These are phyloP conservation scores for Eudyptes chrysolophus DNA, from an alignment of 2,113 vertebrate species.

Conservation along the genomic window DNA sequence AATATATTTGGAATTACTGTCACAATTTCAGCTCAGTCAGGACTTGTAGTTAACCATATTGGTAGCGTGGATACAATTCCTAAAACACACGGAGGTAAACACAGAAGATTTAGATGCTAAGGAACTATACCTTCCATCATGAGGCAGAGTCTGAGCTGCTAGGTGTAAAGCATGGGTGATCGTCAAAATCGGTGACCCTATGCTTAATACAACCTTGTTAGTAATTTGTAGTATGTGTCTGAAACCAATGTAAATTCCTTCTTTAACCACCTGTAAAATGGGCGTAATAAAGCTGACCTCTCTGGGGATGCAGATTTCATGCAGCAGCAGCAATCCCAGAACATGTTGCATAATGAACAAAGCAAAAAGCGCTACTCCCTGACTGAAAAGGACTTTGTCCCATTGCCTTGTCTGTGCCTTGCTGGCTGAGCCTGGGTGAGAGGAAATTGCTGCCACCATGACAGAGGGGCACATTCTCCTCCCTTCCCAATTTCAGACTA, in stretches of 20 bases:
- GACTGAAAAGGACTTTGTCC: background rate
- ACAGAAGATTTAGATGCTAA: background rate
- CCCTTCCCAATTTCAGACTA: background rate
- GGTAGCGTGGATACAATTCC: background rate
- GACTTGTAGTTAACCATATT: background rate
- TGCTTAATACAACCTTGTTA: background rate
- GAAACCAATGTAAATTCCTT: background rate
- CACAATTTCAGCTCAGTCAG: background rate
- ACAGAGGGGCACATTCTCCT: background rate
- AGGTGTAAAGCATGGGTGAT: background rate
- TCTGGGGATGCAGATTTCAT: background rate
- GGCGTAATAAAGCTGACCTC: background rate
- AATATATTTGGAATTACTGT: background rate
- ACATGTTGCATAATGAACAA: background rate
- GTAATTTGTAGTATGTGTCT: fast-evolving
- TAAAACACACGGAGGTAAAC: background rate
- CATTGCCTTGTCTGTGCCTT: background rate
- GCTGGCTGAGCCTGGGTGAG: background rate
- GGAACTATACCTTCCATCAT: background rate
- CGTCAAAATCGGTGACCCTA: background rate
- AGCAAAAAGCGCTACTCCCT: background rate
- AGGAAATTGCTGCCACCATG: background rate
- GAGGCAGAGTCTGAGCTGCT: background rate
- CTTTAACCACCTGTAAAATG: background rate
- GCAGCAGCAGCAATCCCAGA: background rate